Conservation (phyloP, 2,113 vertebrate species). For the Cygnus buccinator region DNA sequence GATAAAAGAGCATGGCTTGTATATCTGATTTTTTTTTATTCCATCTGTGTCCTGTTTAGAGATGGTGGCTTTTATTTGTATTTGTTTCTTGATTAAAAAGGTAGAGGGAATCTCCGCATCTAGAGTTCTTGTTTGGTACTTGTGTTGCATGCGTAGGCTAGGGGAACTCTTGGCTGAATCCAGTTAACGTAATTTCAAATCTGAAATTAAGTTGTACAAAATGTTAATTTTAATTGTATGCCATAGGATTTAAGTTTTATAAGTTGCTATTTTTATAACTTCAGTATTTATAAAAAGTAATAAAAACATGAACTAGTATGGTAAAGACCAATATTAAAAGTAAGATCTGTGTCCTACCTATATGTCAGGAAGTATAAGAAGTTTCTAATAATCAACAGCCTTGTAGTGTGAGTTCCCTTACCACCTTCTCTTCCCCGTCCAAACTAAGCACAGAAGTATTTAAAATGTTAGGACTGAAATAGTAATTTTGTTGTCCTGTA, state of each 20-base stretch:
- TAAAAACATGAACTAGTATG: neutral
- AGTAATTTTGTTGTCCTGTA: neutral
- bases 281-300: neutral
- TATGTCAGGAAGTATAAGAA: neutral
- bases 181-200: neutral
- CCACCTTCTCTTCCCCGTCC: neutral
- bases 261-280: neutral
- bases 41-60: neutral
- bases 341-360: neutral
- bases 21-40: neutral
- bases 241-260: neutral
- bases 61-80: neutral
- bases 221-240: neutral
- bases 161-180: neutral
- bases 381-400: neutral
- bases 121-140: neutral
- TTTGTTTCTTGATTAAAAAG: neutral
- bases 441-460: neutral
- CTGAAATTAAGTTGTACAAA: neutral
- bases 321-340: neutral
- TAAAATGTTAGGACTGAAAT: neutral
- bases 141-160: neutral
- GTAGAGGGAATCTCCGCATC: neutral
- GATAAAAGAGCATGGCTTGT: neutral
- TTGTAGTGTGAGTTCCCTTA: neutral